Conservation (phyloP, 2,888 invertebrate genomes). For the Choreutis nemorana region DNA sequence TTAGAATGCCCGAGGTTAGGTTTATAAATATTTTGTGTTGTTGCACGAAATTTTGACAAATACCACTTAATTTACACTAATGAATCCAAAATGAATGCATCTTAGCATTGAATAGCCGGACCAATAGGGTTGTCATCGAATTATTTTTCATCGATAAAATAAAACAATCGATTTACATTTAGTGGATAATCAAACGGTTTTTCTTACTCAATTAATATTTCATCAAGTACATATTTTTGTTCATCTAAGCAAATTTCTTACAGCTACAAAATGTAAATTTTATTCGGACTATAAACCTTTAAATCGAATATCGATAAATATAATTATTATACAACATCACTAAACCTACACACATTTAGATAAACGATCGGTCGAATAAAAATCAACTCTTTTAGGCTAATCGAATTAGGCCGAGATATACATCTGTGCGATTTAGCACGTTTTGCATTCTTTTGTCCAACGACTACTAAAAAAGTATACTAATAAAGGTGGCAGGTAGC, state of each 20-base stretch:
- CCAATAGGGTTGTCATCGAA: constrained; percentile 25
- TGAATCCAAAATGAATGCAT: constrained; percentile 55
- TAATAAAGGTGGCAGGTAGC: constrained; percentile 57
- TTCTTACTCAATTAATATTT: too few species aligned
- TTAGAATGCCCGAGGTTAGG: constrained; percentile 30
- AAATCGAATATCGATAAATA: constrained; percentile 13
- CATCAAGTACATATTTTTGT: too few species aligned
- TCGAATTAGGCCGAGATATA: constrained; percentile 59
- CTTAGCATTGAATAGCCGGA: constrained; percentile 35
- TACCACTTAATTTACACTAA: constrained; percentile 64
- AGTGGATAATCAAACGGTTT: too few species aligned
- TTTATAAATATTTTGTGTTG: constrained; percentile 55
- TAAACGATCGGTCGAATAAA: constrained; percentile 57
- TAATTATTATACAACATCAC: constrained; percentile 19
- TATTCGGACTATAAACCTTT: background rate
- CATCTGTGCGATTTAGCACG: constrained; percentile 61
- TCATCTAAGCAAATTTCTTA: too few species aligned
- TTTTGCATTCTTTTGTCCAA: constrained; percentile 57
- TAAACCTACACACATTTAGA: constrained; percentile 39
- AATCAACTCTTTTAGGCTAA: constrained; percentile 61
- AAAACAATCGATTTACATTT: constrained; percentile 2
- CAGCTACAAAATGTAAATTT: too few species aligned
- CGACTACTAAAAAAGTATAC: constrained; percentile 14
- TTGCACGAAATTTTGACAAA: constrained; percentile 54
- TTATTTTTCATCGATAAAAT: constrained; percentile 7